Evolutionary conservation across 1,140 invertebrate genomes (phyloP), one percentile per base, ranked within the genome.

Genomic region (Anadara kagoshimensis): DNA sequence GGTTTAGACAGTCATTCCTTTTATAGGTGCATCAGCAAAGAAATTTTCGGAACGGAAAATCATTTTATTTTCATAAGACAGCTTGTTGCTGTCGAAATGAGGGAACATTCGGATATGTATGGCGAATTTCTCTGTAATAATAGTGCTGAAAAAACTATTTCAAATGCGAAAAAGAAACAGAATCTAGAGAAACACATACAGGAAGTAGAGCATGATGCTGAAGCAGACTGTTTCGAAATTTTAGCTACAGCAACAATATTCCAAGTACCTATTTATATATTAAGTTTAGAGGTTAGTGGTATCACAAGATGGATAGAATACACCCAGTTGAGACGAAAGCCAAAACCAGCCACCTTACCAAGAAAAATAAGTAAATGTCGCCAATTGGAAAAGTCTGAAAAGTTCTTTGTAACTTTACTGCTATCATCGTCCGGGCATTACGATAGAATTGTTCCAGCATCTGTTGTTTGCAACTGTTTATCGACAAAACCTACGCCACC

Each of bases 1-100:
- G 24, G 12, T 43, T 22, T 63, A 26, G 57, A 63, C 45, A 54
- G 59, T 7, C 36, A 71, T 64, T 63, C 69, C 36, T 61, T 71
- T n/a, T 71, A 71, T 64, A 54, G 69, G 1, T 71, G 69, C 18
- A 41, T 71, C 59, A 71, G 69, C 49, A 71, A 71, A 26, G 69
- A 71, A 41, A 43, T 71, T 26, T 71, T 71, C 44, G 69, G 69
- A 24, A 56, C 59, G 14, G 59, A 71, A 56, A 26, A 71, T 7
- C 29, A 63, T 5, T 71, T 24, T 22, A 12, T 20, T 24, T 26
- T 43, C 5, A 54, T 71, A 24, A 43, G 57, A 36, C 29, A 54
- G 26, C 22, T 54, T 44, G 45, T 61, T 10, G 29, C 63, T 18
- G 24, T n/a, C 24, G 69, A 56, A 1, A 64, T 71, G 20, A 43